Evolutionary conservation across 2,797 vertebrate genomes (phyloP).

Genomic region (Zenarchopterus dispar): DNA sequence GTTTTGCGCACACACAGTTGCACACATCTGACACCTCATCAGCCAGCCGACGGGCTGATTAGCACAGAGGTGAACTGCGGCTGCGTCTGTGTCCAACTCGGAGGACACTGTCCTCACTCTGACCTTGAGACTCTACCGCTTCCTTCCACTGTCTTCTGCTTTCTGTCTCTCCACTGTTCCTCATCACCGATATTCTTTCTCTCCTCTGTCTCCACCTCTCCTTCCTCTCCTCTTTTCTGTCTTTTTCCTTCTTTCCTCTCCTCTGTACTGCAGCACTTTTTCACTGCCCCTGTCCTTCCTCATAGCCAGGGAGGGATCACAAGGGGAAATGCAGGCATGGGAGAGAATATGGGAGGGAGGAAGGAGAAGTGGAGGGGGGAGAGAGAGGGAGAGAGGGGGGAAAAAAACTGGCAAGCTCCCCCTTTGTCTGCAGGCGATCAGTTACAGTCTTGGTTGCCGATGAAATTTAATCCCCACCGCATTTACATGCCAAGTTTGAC

Average conservation of each 20-base stretch:
- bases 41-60: slow-evolving; percentile 76
- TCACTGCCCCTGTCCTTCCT: slow-evolving; percentile 74
- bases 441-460: slow-evolving; percentile 83
- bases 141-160: slow-evolving; percentile 33
- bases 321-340: slow-evolving; percentile 77
- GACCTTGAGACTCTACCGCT: slow-evolving; percentile 68
- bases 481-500: slow-evolving; percentile 85
- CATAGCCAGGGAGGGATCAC: slow-evolving; percentile 74
- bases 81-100: slow-evolving; percentile 65
- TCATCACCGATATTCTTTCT: slow-evolving; percentile 35
- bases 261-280: slow-evolving; percentile 71
- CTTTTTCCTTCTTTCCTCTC: slow-evolving; percentile 39
- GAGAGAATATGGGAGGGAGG: slow-evolving; percentile 56
- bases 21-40: slow-evolving; percentile 72
- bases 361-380: slow-evolving; percentile 46
- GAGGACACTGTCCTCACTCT: slow-evolving; percentile 73
- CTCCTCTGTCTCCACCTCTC: slow-evolving; percentile 33
- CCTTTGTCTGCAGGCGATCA: slow-evolving; percentile 83
- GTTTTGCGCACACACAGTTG: slow-evolving; percentile 45
- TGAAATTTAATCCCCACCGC: slow-evolving; percentile 82
- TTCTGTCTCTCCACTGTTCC: slow-evolving; percentile 33
- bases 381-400: slow-evolving; percentile 30
- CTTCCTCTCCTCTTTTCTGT: slow-evolving; percentile 12
- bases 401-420: slow-evolving; percentile 73
- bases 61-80: slow-evolving; percentile 79